These are phyloP conservation scores for Coelinius sp. DNA, from an alignment of 2,888 invertebrate species.

Conservation along the genomic window DNA sequence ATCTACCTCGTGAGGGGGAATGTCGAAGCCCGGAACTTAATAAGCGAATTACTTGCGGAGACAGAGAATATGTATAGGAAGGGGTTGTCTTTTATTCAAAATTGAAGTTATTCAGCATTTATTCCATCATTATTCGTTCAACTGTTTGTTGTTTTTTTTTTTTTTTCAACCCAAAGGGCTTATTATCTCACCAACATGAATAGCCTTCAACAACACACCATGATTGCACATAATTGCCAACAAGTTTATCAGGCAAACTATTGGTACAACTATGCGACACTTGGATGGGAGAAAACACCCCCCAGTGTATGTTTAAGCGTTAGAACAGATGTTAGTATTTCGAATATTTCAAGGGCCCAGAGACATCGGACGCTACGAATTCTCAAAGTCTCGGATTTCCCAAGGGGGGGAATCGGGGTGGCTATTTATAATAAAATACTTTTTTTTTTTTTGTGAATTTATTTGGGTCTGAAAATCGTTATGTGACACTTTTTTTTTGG, in stretches of 20 bases:
- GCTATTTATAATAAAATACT: slow-evolving; percentile 9
- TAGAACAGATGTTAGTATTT: background rate
- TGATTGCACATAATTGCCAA: background rate
- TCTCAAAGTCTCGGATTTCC: slow-evolving; percentile 6
- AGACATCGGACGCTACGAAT: background rate
- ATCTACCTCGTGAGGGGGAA: slow-evolving; percentile 63
- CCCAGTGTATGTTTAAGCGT: background rate
- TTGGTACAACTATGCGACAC: background rate
- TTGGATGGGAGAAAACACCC: background rate
- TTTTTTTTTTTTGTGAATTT: background rate
- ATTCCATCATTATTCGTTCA: background rate
- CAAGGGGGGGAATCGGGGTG: background rate
- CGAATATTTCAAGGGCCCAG: background rate
- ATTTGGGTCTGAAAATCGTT: background rate
- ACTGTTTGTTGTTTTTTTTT: too few species aligned
- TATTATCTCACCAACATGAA: background rate
- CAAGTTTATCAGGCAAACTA: background rate
- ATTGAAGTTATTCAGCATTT: background rate
- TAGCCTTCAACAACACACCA: background rate
- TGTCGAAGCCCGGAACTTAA: slow-evolving; percentile 66
- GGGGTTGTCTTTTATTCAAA: slow-evolving; percentile 1
- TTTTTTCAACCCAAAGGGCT: background rate
- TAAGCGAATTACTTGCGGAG: slow-evolving; percentile 68
- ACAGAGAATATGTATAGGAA: slow-evolving; percentile 25
- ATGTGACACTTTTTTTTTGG: slow-evolving; percentile 15